Conservation (phyloP, 2,797 vertebrate genomes). For the Alcedo quadribrachys region DNA sequence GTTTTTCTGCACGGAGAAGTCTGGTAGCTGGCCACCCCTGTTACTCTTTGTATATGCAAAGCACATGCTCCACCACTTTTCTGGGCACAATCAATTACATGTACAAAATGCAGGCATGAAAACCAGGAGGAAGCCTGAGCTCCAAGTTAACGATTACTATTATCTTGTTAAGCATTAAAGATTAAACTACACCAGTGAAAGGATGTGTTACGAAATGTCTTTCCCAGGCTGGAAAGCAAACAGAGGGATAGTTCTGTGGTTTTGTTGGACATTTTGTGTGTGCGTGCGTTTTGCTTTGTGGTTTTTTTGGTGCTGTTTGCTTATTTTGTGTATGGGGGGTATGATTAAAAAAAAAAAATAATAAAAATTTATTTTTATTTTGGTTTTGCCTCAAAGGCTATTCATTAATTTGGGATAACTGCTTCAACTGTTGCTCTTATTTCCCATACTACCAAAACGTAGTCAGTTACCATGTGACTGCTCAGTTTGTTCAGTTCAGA, state of each 20-base stretch:
- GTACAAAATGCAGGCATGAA: slow-evolving; percentile 12
- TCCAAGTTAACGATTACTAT: slow-evolving; percentile 30
- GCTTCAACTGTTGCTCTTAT: slow-evolving; percentile 38
- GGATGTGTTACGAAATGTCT: slow-evolving; percentile 51
- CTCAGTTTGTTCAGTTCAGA: slow-evolving; percentile 59
- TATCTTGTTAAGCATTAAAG: slow-evolving; percentile 53
- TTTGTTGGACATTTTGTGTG: too few species aligned
- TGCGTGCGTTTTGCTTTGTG: too few species aligned
- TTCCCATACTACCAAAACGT: slow-evolving; percentile 52
- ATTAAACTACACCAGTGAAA: slow-evolving; percentile 37
- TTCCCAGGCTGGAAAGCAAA: slow-evolving; percentile 25
- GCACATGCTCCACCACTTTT: slow-evolving; percentile 10
- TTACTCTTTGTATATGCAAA: slow-evolving; percentile 14
- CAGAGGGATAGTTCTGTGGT: background rate
- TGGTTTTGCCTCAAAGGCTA: background rate
- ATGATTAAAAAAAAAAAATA: too few species aligned
- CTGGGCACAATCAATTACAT: background rate
- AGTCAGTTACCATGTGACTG: slow-evolving; percentile 47
- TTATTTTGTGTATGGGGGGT: too few species aligned
- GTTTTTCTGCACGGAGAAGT: background rate
- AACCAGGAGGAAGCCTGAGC: slow-evolving; percentile 29
- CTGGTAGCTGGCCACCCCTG: slow-evolving; percentile 3
- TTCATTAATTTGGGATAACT: slow-evolving; percentile 35
- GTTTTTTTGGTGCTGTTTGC: background rate
- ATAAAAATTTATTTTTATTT: too few species aligned